Base-by-base conservation (phyloP, 1,140 invertebrate genomes). In the Rhyzopertha dominica region DNA sequence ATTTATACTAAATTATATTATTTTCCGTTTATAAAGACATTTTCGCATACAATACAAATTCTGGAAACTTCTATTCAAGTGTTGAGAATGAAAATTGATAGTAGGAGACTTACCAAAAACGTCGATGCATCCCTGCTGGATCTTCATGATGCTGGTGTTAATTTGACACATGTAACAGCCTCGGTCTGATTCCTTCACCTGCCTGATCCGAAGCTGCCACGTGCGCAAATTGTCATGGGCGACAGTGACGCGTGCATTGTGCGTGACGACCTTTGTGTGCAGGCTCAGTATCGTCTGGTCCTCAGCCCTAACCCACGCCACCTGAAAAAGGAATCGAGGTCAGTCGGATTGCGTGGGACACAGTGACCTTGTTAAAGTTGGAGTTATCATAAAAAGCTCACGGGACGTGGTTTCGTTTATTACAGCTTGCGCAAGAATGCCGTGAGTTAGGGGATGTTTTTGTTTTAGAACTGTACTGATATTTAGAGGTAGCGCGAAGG, bases 151-250 rank as follows among this genome's bases (percentile, higher is more conserved):
- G 34, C 71, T 74, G 13, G 82, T 83, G 68, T 85, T 86, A 47
- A 85, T 78, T 63, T 81, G 77, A 59, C 77, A 81, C 73, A 80
- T 78, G 62, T 81, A 81, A 59, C 78, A 81, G 22, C 75, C 80
- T 42, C 71, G 70, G 53, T 82, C 80, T 13, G 71, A 62, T 59
- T 78, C 76, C 58, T 75, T 79, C 17, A 82, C 69, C 47, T 80
- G 74, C 24, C 76, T 69, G 49, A 84, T 77, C 52, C 81, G 77
- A 5, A 82, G 66, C 59, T 75, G 75, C 80, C 80, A 82, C 36
- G 77, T 81, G 47, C 74, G 60, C 19, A 69, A 58, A 38, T 72
- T 73, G 48, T 74, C 73, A 53, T 74, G 69, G 7, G 68, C 72
- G 9, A 78, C 70, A 40, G 61, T 67, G 29, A 78, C 70, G 14